Base-by-base conservation (phyloP, 2,888 invertebrate genomes). In the Nasonovia ribisnigri region DNA sequence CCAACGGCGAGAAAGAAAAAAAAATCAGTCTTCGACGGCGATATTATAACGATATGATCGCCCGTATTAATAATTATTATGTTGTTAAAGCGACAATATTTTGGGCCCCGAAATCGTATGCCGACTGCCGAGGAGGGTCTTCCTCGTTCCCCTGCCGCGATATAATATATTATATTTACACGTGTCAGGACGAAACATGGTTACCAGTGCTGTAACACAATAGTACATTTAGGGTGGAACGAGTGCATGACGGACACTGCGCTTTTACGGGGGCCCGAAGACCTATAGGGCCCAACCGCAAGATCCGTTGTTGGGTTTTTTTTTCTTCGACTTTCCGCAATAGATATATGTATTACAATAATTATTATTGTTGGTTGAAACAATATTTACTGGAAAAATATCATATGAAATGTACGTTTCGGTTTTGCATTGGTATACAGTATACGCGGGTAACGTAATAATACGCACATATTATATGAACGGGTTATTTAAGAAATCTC, bases 61-160 rank as follows among this genome's bases (percentile, higher is more conserved):
- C n/a, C 8, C 1, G 8, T 57, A 57, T 24, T 2, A 8, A 48
- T 48, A 16, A 57, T 54, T 54, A 54, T 54, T 20, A 20, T 24
- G 16, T 24, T 54, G 26, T 57, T 26, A 26, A 57, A 26, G 11
- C 84, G 84, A 84, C 6, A 43, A 1, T 77, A 36, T 20, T 20
- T 8, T 77, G 77, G 20, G 20, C 36, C 36, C 77, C 36, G 77
- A 77, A 77, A 77, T 77, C 57, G 89, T 89, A 54, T 42, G 26
- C 57, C 67, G n/a, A 67, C 36, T 29, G 46, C 46, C 43, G 46
- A n/a, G 46, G 46, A 90, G 90, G 90, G 90, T 90, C 90, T 90
- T 90, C 90, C n/a, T 90, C 90, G 67, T 90, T 90, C 90, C 67
- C 90, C 90, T 48, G 89, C 90, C 43, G 67, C 3, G 48, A 90